These are phyloP conservation scores for Taxidea taxus DNA, from an alignment of 2,113 vertebrate genomes.

Conservation along the genomic window DNA sequence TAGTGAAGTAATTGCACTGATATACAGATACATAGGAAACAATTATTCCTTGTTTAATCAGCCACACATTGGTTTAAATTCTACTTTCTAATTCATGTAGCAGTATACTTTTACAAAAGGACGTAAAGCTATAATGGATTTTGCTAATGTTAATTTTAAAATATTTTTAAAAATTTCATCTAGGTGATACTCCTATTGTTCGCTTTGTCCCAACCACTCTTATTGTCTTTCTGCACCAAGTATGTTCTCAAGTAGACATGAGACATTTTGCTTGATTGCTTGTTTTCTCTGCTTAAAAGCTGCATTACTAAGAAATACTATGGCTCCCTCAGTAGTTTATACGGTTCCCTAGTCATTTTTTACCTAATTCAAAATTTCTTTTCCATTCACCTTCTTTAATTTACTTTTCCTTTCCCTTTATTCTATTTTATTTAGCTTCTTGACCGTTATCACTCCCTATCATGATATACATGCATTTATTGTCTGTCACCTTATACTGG, in stretches of 20 bases:
- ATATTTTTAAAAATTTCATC: neutral
- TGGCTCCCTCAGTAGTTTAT: neutral
- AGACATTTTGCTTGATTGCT: neutral
- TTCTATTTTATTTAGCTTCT: neutral
- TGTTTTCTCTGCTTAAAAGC: neutral
- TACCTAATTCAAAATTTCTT: conserved; percentile 20
- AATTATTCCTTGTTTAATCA: neutral
- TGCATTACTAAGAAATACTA: neutral
- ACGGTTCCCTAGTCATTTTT: neutral
- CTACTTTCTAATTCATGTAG: neutral
- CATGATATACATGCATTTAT: neutral
- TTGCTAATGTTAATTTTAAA: neutral
- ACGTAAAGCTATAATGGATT: neutral
- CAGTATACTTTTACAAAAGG: neutral
- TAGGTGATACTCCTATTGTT: neutral
- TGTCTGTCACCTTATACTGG: neutral
- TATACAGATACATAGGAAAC: neutral
- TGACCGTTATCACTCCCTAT: neutral
- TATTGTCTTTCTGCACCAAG: neutral
- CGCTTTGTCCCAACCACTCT: neutral
- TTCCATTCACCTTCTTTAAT: neutral
- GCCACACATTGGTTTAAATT: neutral
- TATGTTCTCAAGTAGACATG: neutral
- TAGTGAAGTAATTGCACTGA: neutral
- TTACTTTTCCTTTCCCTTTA: neutral